A percentile compares a stretch with the other conserved stretches of the same genome.
Evolutionary conservation across 2,888 invertebrate species (phyloP).

Genomic region (Tenthredo mesomela): DNA sequence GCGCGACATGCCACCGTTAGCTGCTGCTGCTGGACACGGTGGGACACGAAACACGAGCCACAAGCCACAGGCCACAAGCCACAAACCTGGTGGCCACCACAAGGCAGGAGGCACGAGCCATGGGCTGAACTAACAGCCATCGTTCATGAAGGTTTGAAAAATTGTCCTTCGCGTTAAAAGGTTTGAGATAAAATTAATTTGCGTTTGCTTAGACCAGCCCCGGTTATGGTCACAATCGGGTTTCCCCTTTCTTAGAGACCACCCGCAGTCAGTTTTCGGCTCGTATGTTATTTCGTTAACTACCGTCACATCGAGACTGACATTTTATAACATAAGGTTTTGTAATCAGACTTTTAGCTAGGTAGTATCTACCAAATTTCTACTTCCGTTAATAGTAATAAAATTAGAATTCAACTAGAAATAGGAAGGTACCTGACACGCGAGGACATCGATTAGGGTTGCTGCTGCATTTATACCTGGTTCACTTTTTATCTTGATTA

Average conservation of each 20-base stretch:
- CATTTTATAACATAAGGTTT: conserved; percentile 5
- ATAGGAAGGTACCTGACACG: neutral
- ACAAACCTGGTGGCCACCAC: neutral
- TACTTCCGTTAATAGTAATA: conserved; percentile 38
- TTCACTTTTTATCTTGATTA: conserved; percentile 1
- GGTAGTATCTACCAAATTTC: conserved; percentile 7
- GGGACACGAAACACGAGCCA: conserved; percentile 38
- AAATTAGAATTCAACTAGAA: conserved; percentile 33
- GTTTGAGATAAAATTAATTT: conserved; percentile 71
- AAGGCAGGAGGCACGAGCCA: neutral
- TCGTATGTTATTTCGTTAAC: conserved; percentile 26
- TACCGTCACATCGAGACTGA: conserved; percentile 13
- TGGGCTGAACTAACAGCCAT: neutral
- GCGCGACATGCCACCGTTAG: conserved; percentile 65
- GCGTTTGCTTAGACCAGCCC: conserved; percentile 38
- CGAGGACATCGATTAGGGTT: conserved; percentile 32
- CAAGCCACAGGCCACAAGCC: neutral
- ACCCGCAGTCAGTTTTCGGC: conserved; percentile 4
- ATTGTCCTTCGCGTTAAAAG: conserved; percentile 67
- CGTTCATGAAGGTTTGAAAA: conserved; percentile 65
- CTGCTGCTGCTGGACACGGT: conserved; percentile 41
- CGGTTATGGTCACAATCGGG: neutral
- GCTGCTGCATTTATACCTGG: neutral
- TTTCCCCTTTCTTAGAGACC: conserved; percentile 10
- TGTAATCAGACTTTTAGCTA: neutral